These are phyloP conservation scores for Podilymbus podiceps DNA, from an alignment of 2,113 vertebrate genomes.

Conservation along the genomic window DNA sequence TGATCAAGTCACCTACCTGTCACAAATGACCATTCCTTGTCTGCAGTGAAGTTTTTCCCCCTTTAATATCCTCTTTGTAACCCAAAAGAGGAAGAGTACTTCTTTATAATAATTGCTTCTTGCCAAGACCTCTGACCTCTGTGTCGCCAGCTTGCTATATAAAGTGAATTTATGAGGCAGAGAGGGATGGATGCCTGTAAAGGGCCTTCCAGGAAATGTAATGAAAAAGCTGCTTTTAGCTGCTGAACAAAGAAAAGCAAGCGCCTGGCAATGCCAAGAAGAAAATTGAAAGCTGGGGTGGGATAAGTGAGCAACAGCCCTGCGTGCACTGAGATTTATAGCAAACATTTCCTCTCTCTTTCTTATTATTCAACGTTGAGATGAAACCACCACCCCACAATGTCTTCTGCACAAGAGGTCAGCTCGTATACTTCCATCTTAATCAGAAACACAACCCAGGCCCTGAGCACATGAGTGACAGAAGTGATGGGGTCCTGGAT, in stretches of 20 bases:
- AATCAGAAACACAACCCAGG: not conserved
- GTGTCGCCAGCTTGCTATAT: conserved; percentile 36
- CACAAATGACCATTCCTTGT: not conserved
- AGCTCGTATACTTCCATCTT: not conserved
- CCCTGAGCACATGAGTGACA: not conserved
- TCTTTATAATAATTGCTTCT: conserved; percentile 45
- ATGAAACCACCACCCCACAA: conserved; percentile 17
- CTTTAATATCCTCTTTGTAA: conserved; percentile 19
- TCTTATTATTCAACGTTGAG: conserved; percentile 53
- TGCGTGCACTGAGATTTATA: conserved; percentile 8
- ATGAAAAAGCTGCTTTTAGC: conserved; percentile 64
- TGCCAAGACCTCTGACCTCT: conserved; percentile 40
- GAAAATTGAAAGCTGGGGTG: conserved; percentile 51
- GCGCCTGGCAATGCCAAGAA: conserved; percentile 31
- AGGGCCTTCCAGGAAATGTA: conserved; percentile 59
- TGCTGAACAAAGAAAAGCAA: conserved; percentile 49
- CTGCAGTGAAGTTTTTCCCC: not conserved
- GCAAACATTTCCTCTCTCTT: conserved; percentile 45
- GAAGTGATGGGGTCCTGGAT: not conserved
- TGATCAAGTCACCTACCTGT: not conserved
- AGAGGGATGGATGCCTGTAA: conserved; percentile 37
- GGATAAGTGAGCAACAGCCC: conserved; percentile 19
- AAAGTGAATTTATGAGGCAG: conserved; percentile 66
- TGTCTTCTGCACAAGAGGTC: not conserved
- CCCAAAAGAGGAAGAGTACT: not conserved